These are phyloP conservation scores for Cygnus buccinator DNA, from an alignment of 2,113 vertebrate species.

Conservation along the genomic window DNA sequence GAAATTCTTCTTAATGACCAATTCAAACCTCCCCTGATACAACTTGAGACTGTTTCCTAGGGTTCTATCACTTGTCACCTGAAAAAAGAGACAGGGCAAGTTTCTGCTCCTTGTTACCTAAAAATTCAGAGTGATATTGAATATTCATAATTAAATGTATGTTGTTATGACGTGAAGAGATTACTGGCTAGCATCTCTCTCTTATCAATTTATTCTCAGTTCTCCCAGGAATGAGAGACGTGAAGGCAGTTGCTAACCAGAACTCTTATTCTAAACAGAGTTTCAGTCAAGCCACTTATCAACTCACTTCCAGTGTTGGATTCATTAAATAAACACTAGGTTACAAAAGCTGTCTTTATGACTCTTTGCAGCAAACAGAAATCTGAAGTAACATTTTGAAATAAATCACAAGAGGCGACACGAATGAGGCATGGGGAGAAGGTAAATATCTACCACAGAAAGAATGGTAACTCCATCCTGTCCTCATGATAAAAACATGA, in stretches of 20 bases:
- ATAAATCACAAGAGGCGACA: background rate
- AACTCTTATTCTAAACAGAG: background rate
- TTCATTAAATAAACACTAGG: constrained; percentile 26
- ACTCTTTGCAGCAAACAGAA: background rate
- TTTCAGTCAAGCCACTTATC: constrained; percentile 7
- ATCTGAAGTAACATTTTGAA: background rate
- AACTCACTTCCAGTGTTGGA: background rate
- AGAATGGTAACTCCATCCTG: background rate
- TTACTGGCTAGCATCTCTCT: background rate
- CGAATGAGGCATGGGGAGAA: background rate
- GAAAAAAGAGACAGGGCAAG: background rate
- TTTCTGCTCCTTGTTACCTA: background rate
- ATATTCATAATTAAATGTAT: background rate
- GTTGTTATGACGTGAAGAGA: background rate
- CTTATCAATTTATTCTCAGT: background rate
- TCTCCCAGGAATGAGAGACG: background rate
- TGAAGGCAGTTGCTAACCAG: background rate
- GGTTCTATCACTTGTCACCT: no score
- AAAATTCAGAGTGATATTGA: background rate
- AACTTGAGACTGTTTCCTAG: background rate
- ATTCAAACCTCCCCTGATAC: background rate
- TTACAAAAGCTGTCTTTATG: constrained; percentile 20
- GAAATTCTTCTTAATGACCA: background rate
- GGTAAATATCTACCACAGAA: background rate
- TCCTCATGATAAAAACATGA: background rate